phyloP scores from a whole-genome alignment of 2,113 vertebrate species.

The Hymenochirus boettgeri region DNA sequence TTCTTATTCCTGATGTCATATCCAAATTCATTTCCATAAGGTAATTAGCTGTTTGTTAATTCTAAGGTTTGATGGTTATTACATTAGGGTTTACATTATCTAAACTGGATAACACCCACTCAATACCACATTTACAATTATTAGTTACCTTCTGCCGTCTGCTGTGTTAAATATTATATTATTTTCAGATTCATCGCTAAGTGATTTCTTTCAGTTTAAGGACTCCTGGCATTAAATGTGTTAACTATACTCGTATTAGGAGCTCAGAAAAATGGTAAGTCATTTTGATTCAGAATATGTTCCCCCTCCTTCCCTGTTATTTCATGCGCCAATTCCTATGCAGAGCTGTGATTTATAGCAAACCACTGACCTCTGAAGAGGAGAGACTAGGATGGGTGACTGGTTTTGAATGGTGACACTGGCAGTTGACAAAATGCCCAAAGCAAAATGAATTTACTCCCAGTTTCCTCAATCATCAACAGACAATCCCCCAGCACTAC shows the following conservation, averaged over 20 bases:
- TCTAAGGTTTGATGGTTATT: too few relatives aligned
- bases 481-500: constrained; percentile 73
- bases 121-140: too few relatives aligned
- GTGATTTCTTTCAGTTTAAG: too few relatives aligned
- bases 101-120: too few relatives aligned
- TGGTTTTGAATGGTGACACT: constrained; percentile 98
- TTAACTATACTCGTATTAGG: constrained; percentile 24
- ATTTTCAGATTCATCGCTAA: too few relatives aligned
- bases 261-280: constrained; percentile 46
- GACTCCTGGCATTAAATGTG: constrained; percentile 23
- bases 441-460: constrained; percentile 99
- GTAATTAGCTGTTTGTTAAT: too few relatives aligned
- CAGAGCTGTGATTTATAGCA: constrained; percentile 87
- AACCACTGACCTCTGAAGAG: constrained; percentile 94
- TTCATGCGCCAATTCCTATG: constrained; percentile 64
- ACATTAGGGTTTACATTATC: too few relatives aligned
- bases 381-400: constrained; percentile 97
- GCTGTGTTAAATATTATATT: too few relatives aligned
- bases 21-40: too few relatives aligned
- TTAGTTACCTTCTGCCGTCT: too few relatives aligned
- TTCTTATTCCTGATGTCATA: too few relatives aligned
- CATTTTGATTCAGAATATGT: constrained; percentile 67
- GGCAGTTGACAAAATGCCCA: constrained; percentile 99
- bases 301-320: constrained; percentile 65
- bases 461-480: constrained; percentile 99